Percentiles rank a stretch among this genome's conserved stretches.
These are phyloP conservation scores for Megaustenia siamemsis DNA, from an alignment of 2,888 invertebrate genomes.

Conservation along the genomic window DNA sequence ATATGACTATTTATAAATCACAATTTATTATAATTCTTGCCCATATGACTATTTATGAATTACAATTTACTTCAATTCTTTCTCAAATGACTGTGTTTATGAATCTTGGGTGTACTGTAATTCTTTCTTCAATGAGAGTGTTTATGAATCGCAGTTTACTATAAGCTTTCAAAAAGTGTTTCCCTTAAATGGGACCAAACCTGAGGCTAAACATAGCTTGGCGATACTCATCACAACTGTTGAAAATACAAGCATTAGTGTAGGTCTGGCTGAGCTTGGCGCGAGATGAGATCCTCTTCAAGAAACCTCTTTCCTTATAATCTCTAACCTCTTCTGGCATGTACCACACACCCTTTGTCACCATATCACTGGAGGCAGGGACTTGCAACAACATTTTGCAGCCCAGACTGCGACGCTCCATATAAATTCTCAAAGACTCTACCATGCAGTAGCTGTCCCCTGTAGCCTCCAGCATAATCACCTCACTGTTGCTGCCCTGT, in stretches of 20 bases:
- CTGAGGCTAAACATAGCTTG: constrained; percentile 37
- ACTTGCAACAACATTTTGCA: constrained; percentile 38
- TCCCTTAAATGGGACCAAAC: neutral
- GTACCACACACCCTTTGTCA: constrained; percentile 35
- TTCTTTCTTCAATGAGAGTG: too few species aligned
- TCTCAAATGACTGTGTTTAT: too few species aligned
- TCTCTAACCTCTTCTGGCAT: constrained; percentile 41
- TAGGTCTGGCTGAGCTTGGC: constrained; percentile 52
- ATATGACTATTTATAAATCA: too few species aligned
- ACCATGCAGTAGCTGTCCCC: constrained; percentile 51
- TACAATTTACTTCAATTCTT: too few species aligned
- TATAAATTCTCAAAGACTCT: constrained; percentile 53
- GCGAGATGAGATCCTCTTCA: constrained; percentile 47
- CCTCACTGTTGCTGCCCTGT: constrained; percentile 12
- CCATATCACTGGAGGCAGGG: constrained; percentile 25
- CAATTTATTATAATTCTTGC: too few species aligned
- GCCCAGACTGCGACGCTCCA: constrained; percentile 33
- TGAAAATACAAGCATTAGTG: constrained; percentile 49
- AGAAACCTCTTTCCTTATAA: constrained; percentile 34
- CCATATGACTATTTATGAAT: too few species aligned
- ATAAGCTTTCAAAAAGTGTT: too few species aligned
- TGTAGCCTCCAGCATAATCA: constrained; percentile 43
- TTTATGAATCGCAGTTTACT: too few species aligned
- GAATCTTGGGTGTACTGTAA: too few species aligned
- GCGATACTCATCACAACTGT: constrained; percentile 35